Evolutionary conservation across 2,797 vertebrate species (phyloP).

Genomic region (Pempheris klunzingeri): DNA sequence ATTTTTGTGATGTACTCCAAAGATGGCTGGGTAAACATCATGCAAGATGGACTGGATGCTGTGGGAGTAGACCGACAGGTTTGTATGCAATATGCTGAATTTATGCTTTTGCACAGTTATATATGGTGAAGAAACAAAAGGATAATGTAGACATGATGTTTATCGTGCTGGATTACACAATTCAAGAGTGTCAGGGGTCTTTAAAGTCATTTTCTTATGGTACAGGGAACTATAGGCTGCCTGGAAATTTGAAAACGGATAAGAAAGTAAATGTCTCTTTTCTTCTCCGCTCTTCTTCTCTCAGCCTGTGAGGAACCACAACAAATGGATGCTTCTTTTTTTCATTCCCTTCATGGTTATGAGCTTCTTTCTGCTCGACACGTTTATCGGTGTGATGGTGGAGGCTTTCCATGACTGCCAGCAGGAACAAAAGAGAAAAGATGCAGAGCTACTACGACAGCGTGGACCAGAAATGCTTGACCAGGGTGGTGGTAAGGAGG

Average conservation of each 20-base stretch:
- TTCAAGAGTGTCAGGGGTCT: background rate
- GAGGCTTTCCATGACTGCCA: slow-evolving; percentile 94
- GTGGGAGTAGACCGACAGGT: slow-evolving; percentile 92
- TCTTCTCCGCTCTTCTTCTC: background rate
- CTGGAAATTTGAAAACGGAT: too few relatives aligned
- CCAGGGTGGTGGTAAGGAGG: slow-evolving; percentile 78
- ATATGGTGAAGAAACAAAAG: background rate
- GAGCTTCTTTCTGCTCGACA: slow-evolving; percentile 95
- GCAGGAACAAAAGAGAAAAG: slow-evolving; percentile 91
- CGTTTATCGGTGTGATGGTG: slow-evolving; percentile 95
- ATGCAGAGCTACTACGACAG: slow-evolving; percentile 60
- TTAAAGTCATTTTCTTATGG: background rate
- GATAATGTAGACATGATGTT: background rate
- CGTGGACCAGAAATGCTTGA: slow-evolving; percentile 88
- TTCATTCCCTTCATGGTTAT: slow-evolving; percentile 96
- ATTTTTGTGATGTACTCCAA: slow-evolving; percentile 94
- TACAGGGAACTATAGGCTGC: too few relatives aligned
- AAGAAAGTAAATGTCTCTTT: background rate
- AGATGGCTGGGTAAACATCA: slow-evolving; percentile 95
- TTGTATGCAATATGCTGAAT: background rate
- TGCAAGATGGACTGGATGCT: slow-evolving; percentile 92
- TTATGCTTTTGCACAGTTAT: background rate
- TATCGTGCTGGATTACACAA: background rate
- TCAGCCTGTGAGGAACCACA: slow-evolving; percentile 92
- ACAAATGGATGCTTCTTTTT: slow-evolving; percentile 93